Percentiles rank a stretch among this genome's conserved stretches.
Conservation (phyloP, 2,888 invertebrate genomes). For the Phyllotreta striolata region DNA sequence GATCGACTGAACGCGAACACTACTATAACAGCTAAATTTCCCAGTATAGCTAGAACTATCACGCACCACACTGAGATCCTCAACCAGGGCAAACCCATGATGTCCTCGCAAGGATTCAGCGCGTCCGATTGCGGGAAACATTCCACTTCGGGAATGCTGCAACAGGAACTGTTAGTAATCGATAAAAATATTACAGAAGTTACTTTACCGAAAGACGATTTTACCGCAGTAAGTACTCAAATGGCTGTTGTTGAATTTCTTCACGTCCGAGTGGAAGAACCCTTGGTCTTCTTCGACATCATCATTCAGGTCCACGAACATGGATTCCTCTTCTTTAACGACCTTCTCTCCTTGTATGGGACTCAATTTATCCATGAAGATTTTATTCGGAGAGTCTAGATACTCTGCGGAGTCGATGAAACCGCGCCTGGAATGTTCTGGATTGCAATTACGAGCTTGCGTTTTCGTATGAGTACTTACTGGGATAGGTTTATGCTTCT, state of each 20-base stretch:
- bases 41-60: constrained; percentile 80
- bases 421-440: not conserved
- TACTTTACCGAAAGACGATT: constrained; percentile 44
- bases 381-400: not conserved
- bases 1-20: constrained; percentile 72
- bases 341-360: constrained; percentile 44
- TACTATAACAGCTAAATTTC: constrained; percentile 82
- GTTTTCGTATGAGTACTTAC: constrained; percentile 36
- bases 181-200: not conserved
- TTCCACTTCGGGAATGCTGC: constrained; percentile 64
- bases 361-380: constrained; percentile 16
- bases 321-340: constrained; percentile 28
- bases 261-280: constrained; percentile 44
- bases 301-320: constrained; percentile 11
- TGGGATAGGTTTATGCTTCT: constrained; percentile 32
- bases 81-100: constrained; percentile 83
- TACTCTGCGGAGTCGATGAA: constrained; percentile 11
- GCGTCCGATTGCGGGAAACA: constrained; percentile 82
- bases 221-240: constrained; percentile 46
- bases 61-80: constrained; percentile 88
- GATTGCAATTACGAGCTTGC: not conserved
- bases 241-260: constrained; percentile 40
- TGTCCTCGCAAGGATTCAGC: constrained; percentile 88
- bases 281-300: constrained; percentile 41
- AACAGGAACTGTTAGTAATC: constrained; percentile 24